Percentiles rank a stretch among this genome's conserved stretches.
Evolutionary conservation across 2,888 invertebrate species (phyloP).

Genomic region (Caenorhabditis japonica): DNA sequence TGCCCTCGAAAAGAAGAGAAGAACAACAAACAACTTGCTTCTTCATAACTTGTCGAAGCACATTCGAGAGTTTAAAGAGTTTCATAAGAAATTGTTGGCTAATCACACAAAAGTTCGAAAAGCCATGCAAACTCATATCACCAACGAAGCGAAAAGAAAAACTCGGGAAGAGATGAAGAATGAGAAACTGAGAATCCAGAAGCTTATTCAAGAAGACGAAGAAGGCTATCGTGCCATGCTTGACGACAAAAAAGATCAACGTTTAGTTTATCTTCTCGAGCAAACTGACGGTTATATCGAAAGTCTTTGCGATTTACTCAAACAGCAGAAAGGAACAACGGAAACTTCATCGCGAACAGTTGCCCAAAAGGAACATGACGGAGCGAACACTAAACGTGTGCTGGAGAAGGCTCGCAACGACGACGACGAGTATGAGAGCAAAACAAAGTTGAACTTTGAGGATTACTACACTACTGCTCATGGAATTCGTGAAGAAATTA

Average conservation of each 20-base stretch:
- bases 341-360: slow-evolving; percentile 70
- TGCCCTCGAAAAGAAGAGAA: slow-evolving; percentile 93
- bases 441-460: slow-evolving; percentile 84
- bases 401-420: slow-evolving; percentile 75
- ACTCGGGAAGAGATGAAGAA: slow-evolving; percentile 96
- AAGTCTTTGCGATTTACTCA: slow-evolving; percentile 94
- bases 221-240: slow-evolving; percentile 98
- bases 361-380: slow-evolving; percentile 77
- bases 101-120: slow-evolving; percentile 93
- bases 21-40: slow-evolving; percentile 97
- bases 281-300: slow-evolving; percentile 99
- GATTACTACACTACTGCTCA: slow-evolving; percentile 97
- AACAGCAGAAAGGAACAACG: slow-evolving; percentile 82
- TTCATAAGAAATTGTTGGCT: slow-evolving; percentile 83
- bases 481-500: slow-evolving; percentile 90
- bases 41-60: slow-evolving; percentile 82
- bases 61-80: slow-evolving; percentile 89
- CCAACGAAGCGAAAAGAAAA: slow-evolving; percentile 97
- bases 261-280: slow-evolving; percentile 93
- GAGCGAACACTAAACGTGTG: slow-evolving; percentile 34
- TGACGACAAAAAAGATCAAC: slow-evolving; percentile 99
- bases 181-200: slow-evolving; percentile 97
- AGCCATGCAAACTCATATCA: slow-evolving; percentile 92
- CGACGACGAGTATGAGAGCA: slow-evolving; percentile 92
- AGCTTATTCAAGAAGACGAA: slow-evolving; percentile 98